A percentile compares a stretch with the other conserved stretches of the same genome.
Evolutionary conservation across 2,888 invertebrate species (phyloP).

Genomic region (Tachina lurida): DNA sequence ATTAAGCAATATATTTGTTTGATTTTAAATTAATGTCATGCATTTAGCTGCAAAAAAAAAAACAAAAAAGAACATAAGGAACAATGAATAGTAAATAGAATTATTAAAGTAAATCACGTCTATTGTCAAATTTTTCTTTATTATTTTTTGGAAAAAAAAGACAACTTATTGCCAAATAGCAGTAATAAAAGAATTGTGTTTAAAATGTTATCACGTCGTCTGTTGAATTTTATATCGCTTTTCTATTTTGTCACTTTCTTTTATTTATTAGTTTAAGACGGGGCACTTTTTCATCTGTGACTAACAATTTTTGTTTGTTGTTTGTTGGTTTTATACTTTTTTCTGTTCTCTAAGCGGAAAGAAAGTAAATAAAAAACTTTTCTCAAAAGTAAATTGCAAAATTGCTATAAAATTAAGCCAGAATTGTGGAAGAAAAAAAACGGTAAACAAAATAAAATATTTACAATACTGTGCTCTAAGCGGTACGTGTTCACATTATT

Average conservation of each 20-base stretch:
- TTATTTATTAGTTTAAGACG: slow-evolving; percentile 62
- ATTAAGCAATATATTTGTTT: neutral
- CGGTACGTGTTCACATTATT: slow-evolving; percentile 50
- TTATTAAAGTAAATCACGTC: slow-evolving; percentile 58
- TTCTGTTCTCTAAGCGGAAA: neutral
- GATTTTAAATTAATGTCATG: slow-evolving; percentile 30
- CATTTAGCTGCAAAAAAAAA: neutral
- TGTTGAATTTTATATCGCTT: slow-evolving; percentile 45
- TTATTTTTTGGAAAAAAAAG: slow-evolving; percentile 1
- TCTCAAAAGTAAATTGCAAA: slow-evolving; percentile 25
- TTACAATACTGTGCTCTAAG: slow-evolving; percentile 43
- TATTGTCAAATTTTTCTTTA: slow-evolving; percentile 45
- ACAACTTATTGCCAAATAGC: slow-evolving; percentile 24
- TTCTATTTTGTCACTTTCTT: slow-evolving; percentile 1
- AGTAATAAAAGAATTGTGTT: slow-evolving; percentile 48
- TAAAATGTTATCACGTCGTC: slow-evolving; percentile 62
- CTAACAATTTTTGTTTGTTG: slow-evolving; percentile 32
- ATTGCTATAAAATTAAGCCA: slow-evolving; percentile 38
- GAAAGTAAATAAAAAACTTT: slow-evolving; percentile 35
- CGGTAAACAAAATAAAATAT: slow-evolving; percentile 17
- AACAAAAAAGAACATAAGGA: neutral
- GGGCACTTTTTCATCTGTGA: slow-evolving; percentile 51
- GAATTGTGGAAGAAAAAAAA: neutral
- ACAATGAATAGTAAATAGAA: slow-evolving; percentile 37
- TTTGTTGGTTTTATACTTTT: neutral